Base-by-base conservation (phyloP, 2,888 invertebrate species). In the Ennomos fuscantarius region DNA sequence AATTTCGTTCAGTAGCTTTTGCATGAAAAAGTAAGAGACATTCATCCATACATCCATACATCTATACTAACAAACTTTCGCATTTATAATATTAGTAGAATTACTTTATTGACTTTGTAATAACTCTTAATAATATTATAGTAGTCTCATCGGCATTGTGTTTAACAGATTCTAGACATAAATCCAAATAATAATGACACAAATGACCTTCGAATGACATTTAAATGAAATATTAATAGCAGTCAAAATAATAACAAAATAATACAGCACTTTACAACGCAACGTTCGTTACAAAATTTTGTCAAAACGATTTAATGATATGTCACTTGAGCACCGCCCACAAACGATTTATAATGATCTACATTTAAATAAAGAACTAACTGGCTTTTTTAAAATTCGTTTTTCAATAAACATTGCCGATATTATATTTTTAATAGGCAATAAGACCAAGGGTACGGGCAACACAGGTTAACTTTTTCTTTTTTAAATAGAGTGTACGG, bases 371-470 rank as follows among this genome's bases (percentile, higher is more conserved):
- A 63, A 73, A 66, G 64, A 65, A 60, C 70, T 86, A 86, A 88
- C 86, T 84, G 86, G 84, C 79, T 83, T 82, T 87, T 84, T 81
- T 76, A 69, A 82, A 84, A 59, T 81, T 79, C 78, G 78, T 81
- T 81, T 86, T 84, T 87, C 85, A 88, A 87, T 87, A 82, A 85
- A 78, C 81, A 84, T 83, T 82, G 82, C 80, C 80, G 84, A 82
- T 86, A 83, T 84, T 78, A 80, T 86, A 78, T 83, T 85, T 66
- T 87, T 86, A 85, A 86, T 85, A 84, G 84, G 86, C 84, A 84
- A 84, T 83, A 85, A 84, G 80, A 80, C 63, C 73, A 79, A 78
- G 70, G 73, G 75, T 75, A 70, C 69, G 71, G 70, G 67, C 69
- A 66, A 62, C 62, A 62, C 66, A 49, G 60, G 51, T 63, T 66